Evolutionary conservation across 1,140 invertebrate species (phyloP).

Genomic region (Maniola jurtina): DNA sequence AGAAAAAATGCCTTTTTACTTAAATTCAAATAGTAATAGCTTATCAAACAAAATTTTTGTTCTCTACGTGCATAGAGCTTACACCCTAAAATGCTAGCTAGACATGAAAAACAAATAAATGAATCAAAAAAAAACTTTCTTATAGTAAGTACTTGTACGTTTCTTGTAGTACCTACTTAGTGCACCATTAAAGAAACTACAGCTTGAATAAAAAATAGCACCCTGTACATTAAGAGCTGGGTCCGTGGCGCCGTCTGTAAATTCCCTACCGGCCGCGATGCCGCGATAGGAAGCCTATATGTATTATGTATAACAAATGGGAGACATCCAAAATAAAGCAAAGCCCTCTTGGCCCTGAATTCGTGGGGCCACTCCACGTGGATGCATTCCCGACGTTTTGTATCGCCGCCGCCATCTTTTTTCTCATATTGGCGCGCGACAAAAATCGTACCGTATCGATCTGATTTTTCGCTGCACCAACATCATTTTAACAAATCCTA

Average conservation of each 20-base stretch:
- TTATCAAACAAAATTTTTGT: too few relatives aligned
- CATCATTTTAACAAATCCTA: too few relatives aligned
- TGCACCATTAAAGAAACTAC: not conserved
- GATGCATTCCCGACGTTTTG: constrained; percentile 67
- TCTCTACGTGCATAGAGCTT: too few relatives aligned
- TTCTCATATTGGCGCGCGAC: constrained; percentile 60
- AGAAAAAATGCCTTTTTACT: too few relatives aligned
- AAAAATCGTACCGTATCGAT: constrained; percentile 9
- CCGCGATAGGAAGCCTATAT: constrained; percentile 68
- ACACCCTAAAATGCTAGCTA: too few relatives aligned
- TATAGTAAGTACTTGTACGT: too few relatives aligned
- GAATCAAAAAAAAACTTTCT: too few relatives aligned
- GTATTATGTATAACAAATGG: constrained; percentile 78
- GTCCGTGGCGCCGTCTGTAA: constrained; percentile 70
- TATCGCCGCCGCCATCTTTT: constrained; percentile 58
- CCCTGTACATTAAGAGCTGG: constrained; percentile 45
- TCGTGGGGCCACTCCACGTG: constrained; percentile 66
- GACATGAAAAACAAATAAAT: too few relatives aligned
- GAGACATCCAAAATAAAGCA: constrained; percentile 74
- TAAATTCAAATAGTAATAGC: too few relatives aligned
- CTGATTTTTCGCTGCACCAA: not conserved
- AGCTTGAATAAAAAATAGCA: constrained; percentile 29
- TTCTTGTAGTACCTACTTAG: not conserved
- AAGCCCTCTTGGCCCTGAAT: constrained; percentile 57
- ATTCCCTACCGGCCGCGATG: constrained; percentile 67